Evolutionary conservation across 2,888 invertebrate genomes (phyloP), one percentile per base, ranked within the genome.

Genomic region (Epinotia ramella): DNA sequence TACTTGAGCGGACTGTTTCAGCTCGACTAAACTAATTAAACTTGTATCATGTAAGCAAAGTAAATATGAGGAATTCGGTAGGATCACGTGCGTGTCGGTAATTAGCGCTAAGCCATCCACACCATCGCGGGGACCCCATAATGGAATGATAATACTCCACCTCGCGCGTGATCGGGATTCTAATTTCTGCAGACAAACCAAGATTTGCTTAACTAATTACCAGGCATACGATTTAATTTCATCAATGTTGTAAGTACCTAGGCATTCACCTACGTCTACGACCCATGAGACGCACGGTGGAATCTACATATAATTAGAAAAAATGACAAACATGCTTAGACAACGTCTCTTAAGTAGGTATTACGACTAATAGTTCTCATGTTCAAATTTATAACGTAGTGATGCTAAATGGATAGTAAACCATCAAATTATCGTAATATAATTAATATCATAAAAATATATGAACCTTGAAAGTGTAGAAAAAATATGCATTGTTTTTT

Each of bases 71-170:
- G 62, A 73, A 73, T 76, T 62, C 46, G 40, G 71, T 60, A 67
- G 60, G 57, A 66, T 72, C 79, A 78, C 79, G 75, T 77, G 77
- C 73, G 76, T 62, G 67, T 59, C 65, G 63, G 77, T 81, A 89
- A 89, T 88, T 87, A 87, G 82, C 79, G 83, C 82, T 83, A 84
- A 86, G 84, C 84, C 84, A 83, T 84, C 86, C 84, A 80, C 81
- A 80, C 81, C 80, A 81, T 82, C 82, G 82, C 79, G 79, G 77
- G 77, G 78, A 77, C 84, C 84, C 84, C 82, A 81, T 90, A 90
- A 90, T 89, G 87, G 85, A 90, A 90, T 88, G 86, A 89, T 88
- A 90, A 90, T 90, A 89, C 86, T 87, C 84, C 80, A 79, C 59
- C 76, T 67, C 80, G 81, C 76, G 77, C 89, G 89, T 90, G 90